A percentile compares a stretch with the other conserved stretches of the same genome.
phyloP scores from a whole-genome alignment of 2,113 vertebrate genomes.

The Caretta caretta region DNA sequence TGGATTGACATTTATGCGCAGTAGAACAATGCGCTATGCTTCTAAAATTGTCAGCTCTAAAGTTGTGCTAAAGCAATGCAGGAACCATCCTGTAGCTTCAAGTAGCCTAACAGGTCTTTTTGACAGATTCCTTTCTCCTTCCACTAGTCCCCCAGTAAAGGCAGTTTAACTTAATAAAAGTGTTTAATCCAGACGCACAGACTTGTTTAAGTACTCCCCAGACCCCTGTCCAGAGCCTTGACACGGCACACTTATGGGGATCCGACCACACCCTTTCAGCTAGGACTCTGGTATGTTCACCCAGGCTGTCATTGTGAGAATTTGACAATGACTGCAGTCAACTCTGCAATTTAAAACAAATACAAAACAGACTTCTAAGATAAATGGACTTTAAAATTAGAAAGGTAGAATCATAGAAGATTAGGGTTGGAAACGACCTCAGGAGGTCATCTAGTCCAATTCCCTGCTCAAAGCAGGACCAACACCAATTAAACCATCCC shows the following conservation, averaged over 20 bases:
- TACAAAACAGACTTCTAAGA: too few relatives aligned
- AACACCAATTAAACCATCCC: too few relatives aligned
- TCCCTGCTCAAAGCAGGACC: too few relatives aligned
- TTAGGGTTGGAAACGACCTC: too few relatives aligned
- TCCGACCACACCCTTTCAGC: neutral
- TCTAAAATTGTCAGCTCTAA: rapidly evolving
- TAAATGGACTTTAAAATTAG: too few relatives aligned
- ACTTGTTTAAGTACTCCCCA: neutral
- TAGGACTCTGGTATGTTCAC: too few relatives aligned
- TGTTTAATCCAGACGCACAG: constrained; percentile 5
- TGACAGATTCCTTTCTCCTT: neutral
- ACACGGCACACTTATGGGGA: neutral
- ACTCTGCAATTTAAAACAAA: too few relatives aligned
- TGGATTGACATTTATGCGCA: neutral
- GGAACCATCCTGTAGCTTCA: neutral
- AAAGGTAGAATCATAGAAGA: too few relatives aligned
- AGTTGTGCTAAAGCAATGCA: neutral
- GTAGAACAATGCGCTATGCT: rapidly evolving
- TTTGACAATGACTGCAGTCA: too few relatives aligned
- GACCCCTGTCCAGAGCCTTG: neutral
- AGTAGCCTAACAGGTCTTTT: neutral
- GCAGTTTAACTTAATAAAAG: constrained; percentile 30
- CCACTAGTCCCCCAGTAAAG: rapidly evolving
- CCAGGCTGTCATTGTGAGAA: too few relatives aligned
- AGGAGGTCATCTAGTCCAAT: too few relatives aligned